Percentiles rank a stretch among this genome's conserved stretches.
phyloP scores from a whole-genome alignment of 2,113 vertebrate species.

The Pedionomus torquatus region DNA sequence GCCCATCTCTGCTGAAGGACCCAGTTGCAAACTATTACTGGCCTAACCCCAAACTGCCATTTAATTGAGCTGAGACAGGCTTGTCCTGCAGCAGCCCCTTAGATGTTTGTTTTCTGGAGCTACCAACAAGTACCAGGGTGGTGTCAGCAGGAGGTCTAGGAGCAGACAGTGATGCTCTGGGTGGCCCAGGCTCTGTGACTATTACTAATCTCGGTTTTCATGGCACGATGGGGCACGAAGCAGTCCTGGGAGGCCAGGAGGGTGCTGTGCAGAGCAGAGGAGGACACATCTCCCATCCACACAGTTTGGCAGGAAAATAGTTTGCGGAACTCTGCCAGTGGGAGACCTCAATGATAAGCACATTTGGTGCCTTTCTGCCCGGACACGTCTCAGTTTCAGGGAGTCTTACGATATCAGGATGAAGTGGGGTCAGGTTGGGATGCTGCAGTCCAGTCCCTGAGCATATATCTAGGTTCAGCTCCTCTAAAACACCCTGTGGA shows the following conservation, averaged over 20 bases:
- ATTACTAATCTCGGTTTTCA: not conserved
- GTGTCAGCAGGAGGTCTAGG: not conserved
- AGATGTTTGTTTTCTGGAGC: not conserved
- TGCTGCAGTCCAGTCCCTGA: not conserved
- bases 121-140: not conserved
- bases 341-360: fast-evolving
- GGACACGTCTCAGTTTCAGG: not conserved
- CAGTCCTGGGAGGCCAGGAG: no score
- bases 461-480: not conserved
- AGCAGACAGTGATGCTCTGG: fast-evolving
- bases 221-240: fast-evolving
- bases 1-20: not conserved
- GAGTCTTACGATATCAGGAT: not conserved
- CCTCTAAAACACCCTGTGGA: not conserved
- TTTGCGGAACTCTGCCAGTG: not conserved
- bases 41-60: not conserved
- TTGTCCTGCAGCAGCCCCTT: not conserved
- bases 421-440: not conserved
- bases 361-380: not conserved
- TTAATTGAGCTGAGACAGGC: not conserved
- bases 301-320: not conserved
- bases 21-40: not conserved
- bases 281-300: not conserved
- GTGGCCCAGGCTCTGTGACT: not conserved
- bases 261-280: not conserved